Percentiles rank a stretch among this genome's conserved stretches.
These are phyloP conservation scores for Myathropa florea DNA, from an alignment of 2,888 invertebrate genomes.

Conservation along the genomic window DNA sequence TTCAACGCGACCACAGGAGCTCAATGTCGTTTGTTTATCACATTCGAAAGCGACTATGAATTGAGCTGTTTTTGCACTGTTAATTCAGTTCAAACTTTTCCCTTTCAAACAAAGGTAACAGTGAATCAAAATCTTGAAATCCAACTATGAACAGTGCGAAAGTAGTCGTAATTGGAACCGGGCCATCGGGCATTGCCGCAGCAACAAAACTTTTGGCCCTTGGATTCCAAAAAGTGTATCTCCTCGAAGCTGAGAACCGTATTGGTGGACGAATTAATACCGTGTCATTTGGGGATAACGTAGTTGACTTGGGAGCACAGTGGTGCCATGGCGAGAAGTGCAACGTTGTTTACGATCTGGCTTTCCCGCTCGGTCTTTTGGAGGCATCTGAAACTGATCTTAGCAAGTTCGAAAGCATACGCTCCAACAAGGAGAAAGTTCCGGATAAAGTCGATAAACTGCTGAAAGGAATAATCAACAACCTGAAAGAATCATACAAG, in stretches of 20 bases:
- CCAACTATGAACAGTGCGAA: constrained; percentile 73
- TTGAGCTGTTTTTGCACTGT: not conserved
- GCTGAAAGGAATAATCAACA: constrained; percentile 79
- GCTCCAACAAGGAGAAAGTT: constrained; percentile 79
- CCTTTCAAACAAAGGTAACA: not conserved
- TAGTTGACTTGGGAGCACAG: constrained; percentile 80
- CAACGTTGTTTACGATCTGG: constrained; percentile 78
- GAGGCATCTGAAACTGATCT: constrained; percentile 78
- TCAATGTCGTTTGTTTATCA: not conserved
- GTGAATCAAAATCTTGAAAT: not conserved
- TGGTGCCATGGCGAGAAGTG: constrained; percentile 81
- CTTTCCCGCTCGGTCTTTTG: constrained; percentile 76
- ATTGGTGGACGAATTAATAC: constrained; percentile 85
- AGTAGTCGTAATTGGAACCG: constrained; percentile 80
- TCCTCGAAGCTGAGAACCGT: constrained; percentile 84
- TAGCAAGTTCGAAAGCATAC: constrained; percentile 77
- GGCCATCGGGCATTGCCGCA: constrained; percentile 80
- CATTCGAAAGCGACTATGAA: not conserved
- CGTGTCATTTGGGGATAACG: constrained; percentile 82
- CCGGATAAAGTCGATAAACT: constrained; percentile 78
- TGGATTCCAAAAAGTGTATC: constrained; percentile 81
- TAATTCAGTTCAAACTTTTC: not conserved
- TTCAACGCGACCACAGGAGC: not conserved
- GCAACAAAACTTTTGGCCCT: constrained; percentile 80
- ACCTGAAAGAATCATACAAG: constrained; percentile 78